phyloP scores from a whole-genome alignment of 2,888 invertebrate species.

The Nowickia ferox region DNA sequence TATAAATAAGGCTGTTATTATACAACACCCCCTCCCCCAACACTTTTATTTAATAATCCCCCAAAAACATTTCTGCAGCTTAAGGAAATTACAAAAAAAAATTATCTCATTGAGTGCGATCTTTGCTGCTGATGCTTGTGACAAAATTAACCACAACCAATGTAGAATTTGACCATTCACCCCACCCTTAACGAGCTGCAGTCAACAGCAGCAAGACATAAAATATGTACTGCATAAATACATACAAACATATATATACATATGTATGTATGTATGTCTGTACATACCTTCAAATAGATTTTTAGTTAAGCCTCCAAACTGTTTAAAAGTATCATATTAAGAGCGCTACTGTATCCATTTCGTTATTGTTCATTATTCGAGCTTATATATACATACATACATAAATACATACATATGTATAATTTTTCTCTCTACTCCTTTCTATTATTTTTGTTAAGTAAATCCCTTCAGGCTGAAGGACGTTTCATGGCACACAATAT shows the following conservation, averaged over 20 bases:
- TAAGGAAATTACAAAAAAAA: no score
- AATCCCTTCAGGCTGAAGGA: constrained; percentile 71
- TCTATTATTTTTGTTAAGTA: constrained; percentile 62
- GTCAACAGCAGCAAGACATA: background rate
- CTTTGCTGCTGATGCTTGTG: background rate
- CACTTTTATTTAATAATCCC: background rate
- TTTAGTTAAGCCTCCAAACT: constrained; percentile 44
- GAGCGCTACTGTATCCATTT: constrained; percentile 7
- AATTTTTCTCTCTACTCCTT: constrained; percentile 7
- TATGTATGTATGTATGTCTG: background rate
- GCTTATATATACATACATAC: background rate
- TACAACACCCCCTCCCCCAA: constrained; percentile 76
- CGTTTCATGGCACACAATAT: constrained; percentile 67
- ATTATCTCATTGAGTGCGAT: no score
- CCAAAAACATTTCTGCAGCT: background rate
- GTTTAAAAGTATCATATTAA: background rate
- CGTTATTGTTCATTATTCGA: constrained; percentile 7
- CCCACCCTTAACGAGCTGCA: background rate
- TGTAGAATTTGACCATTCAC: background rate
- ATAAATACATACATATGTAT: background rate
- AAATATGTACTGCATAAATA: background rate
- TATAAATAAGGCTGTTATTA: constrained; percentile 74
- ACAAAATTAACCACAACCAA: constrained; percentile 19
- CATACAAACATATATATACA: background rate
- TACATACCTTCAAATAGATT: constrained; percentile 38